A percentile compares a stretch with the other conserved stretches of the same genome.
These are phyloP conservation scores for Euplexia lucipara DNA, from an alignment of 2,888 invertebrate species.

Conservation along the genomic window DNA sequence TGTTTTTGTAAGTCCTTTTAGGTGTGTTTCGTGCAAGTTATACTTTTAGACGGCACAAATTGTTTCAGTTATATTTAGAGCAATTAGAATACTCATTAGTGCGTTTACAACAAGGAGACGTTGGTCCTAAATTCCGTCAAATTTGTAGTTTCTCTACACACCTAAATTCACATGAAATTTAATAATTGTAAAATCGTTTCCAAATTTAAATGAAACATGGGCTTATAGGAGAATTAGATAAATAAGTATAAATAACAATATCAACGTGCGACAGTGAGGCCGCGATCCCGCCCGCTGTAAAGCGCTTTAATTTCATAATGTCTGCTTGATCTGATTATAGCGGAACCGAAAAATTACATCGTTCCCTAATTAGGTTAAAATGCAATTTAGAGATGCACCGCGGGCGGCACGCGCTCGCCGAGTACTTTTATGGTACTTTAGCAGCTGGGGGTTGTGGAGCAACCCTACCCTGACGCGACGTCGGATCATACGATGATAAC, in stretches of 20 bases:
- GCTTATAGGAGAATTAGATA: constrained; percentile 58
- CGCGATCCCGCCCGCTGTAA: constrained; percentile 82
- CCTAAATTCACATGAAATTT: background rate
- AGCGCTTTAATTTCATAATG: constrained; percentile 87
- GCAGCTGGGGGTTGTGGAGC: constrained; percentile 62
- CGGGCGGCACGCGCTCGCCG: constrained; percentile 82
- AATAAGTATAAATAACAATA: constrained; percentile 73
- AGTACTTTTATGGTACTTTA: constrained; percentile 75
- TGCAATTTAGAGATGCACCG: constrained; percentile 89
- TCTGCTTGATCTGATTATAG: constrained; percentile 87
- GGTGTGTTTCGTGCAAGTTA: background rate
- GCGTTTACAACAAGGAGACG: background rate
- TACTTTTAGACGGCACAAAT: background rate
- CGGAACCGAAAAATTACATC: constrained; percentile 90
- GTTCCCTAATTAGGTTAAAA: constrained; percentile 90
- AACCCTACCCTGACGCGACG: constrained; percentile 53
- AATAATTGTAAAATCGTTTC: constrained; percentile 11
- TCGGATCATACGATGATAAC: constrained; percentile 60
- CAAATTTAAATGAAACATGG: constrained; percentile 33
- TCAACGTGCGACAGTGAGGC: constrained; percentile 60
- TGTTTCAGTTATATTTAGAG: background rate
- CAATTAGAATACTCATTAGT: background rate
- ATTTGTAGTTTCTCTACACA: too few relatives aligned
- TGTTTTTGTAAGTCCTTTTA: constrained; percentile 5
- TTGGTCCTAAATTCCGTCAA: background rate